Percentiles rank a stretch among this genome's conserved stretches.
Evolutionary conservation across 1,140 invertebrate species (phyloP).

Genomic region (Cherax destructor): DNA sequence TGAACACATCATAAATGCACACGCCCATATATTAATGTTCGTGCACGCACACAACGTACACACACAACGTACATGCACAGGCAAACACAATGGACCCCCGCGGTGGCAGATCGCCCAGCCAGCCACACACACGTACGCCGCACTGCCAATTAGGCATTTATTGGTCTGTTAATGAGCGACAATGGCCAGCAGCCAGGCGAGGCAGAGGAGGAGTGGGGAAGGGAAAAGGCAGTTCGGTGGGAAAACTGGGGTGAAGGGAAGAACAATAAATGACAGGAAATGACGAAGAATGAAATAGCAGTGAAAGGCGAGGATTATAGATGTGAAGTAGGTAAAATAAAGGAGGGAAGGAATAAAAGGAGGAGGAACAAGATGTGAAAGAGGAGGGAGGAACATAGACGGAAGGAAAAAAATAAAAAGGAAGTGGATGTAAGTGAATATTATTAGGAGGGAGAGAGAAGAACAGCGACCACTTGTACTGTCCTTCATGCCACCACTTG

Average conservation of each 20-base stretch:
- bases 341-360: neutral
- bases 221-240: neutral
- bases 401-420: neutral
- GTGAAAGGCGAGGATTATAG: no score
- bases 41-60: neutral
- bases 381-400: neutral
- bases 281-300: no score
- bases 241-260: neutral
- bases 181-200: slow-evolving; percentile 1
- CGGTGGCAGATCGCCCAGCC: neutral
- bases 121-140: slow-evolving; percentile 24
- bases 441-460: no score
- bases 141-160: slow-evolving; percentile 48
- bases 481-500: neutral
- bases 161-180: slow-evolving; percentile 37
- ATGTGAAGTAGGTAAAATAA: no score
- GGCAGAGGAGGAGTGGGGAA: slow-evolving; percentile 1
- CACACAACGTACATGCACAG: slow-evolving; percentile 16
- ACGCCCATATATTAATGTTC: slow-evolving; percentile 5
- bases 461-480: no score
- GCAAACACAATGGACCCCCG: neutral
- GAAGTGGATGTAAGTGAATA: neutral
- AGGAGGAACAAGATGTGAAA: neutral
- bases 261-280: no score
- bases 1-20: slow-evolving; percentile 4